phyloP scores from a whole-genome alignment of 1,140 invertebrate genomes.

The Bicyclus anynana region DNA sequence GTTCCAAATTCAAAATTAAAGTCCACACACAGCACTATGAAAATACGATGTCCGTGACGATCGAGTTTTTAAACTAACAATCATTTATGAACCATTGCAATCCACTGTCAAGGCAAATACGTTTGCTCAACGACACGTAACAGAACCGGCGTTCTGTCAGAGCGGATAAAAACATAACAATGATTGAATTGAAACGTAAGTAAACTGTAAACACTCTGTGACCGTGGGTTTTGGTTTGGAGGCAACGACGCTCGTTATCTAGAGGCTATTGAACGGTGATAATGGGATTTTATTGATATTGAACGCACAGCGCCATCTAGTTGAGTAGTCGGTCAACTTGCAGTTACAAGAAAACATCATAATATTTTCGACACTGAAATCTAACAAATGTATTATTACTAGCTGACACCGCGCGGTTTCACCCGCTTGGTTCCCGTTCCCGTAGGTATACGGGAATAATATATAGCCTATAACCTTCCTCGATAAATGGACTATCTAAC shows the following conservation, averaged over 20 bases:
- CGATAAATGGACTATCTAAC: too few relatives aligned
- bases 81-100: background rate
- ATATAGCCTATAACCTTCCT: too few relatives aligned
- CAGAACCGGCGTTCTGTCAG: slow-evolving; percentile 1
- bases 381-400: too few relatives aligned
- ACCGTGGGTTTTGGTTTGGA: slow-evolving; percentile 6
- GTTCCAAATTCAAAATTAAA: background rate
- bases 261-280: slow-evolving; percentile 24
- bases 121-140: background rate
- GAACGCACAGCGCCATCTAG: background rate
- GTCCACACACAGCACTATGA: background rate
- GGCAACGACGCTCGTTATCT: slow-evolving; percentile 13
- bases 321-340: background rate
- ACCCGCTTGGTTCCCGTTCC: too few relatives aligned
- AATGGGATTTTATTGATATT: background rate
- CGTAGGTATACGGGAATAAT: too few relatives aligned
- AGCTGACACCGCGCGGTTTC: too few relatives aligned
- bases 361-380: too few relatives aligned
- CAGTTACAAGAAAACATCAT: too few relatives aligned
- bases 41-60: background rate
- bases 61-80: background rate
- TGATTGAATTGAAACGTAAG: background rate
- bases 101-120: background rate
- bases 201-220: slow-evolving; percentile 19
- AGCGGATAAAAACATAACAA: slow-evolving; percentile 17